phyloP scores from a whole-genome alignment of 2,113 vertebrate genomes.

The Ceyx margarethae region DNA sequence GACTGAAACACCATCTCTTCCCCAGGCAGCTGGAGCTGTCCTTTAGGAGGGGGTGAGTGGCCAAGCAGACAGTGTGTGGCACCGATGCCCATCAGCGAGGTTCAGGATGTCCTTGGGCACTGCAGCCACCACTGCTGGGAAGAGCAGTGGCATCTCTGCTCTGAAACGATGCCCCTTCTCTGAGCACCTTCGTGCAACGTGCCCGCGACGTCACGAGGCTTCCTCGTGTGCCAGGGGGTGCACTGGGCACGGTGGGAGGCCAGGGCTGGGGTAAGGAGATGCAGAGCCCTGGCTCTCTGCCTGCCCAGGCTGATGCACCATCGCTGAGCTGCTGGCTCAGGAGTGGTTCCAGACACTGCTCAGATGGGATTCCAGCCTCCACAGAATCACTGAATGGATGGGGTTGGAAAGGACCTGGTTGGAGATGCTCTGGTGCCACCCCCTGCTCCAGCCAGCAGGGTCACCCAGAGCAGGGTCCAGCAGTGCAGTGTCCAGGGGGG shows the following conservation, averaged over 20 bases:
- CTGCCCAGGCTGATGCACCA: not conserved
- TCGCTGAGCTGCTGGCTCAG: not conserved
- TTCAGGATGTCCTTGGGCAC: not conserved
- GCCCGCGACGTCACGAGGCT: slow-evolving; percentile 36
- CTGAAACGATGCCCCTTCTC: not conserved
- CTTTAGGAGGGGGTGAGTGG: not conserved
- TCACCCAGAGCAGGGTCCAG: too few species aligned
- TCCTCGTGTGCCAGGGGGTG: not conserved
- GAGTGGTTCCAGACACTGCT: not conserved
- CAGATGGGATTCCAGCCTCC: not conserved
- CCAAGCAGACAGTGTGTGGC: not conserved
- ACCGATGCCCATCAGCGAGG: not conserved
- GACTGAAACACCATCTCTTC: not conserved
- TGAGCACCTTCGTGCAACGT: not conserved
- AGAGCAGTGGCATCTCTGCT: not conserved
- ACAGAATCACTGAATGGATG: too few species aligned
- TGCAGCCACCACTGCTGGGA: not conserved
- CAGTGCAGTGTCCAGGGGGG: too few species aligned
- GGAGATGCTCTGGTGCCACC: too few species aligned
- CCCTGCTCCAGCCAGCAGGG: too few species aligned
- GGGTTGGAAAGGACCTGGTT: too few species aligned
- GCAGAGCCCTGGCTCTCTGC: not conserved
- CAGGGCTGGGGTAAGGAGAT: slow-evolving; percentile 18
- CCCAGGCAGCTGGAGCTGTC: not conserved
- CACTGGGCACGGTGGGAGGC: not conserved